These are phyloP conservation scores for Ricordea florida DNA, from an alignment of 92 coral and sea anemone genomes.

Conservation along the genomic window DNA sequence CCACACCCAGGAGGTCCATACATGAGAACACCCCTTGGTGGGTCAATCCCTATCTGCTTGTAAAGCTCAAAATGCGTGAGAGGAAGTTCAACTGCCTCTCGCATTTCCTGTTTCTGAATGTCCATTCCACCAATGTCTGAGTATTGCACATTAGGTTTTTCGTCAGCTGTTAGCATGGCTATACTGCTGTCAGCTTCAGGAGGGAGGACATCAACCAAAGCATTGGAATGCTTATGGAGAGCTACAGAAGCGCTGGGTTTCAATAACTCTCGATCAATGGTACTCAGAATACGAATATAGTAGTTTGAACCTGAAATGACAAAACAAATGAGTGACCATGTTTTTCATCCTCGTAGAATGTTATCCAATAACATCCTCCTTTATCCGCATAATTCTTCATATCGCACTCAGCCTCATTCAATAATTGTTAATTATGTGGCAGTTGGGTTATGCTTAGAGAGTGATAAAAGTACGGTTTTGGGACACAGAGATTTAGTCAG, in stretches of 20 bases:
- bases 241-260: slow-evolving; percentile 99
- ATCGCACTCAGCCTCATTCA: too few species aligned
- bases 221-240: slow-evolving; percentile 99
- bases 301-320: slow-evolving; percentile 83
- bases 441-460: too few species aligned
- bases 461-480: too few species aligned
- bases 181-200: slow-evolving; percentile 99
- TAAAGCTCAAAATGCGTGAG: slow-evolving; percentile 98
- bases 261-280: slow-evolving; percentile 93
- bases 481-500: too few species aligned
- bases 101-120: slow-evolving; percentile 97
- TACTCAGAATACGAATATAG: slow-evolving; percentile 92
- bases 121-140: slow-evolving; percentile 99
- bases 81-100: slow-evolving; percentile 98
- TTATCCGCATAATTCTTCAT: too few species aligned
- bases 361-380: too few species aligned
- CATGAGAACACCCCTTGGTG: slow-evolving; percentile 96
- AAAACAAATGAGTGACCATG: too few species aligned
- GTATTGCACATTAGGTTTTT: slow-evolving; percentile 88
- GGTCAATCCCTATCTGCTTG: slow-evolving; percentile 99
- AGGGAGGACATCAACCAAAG: slow-evolving; percentile 94
- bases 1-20: slow-evolving; percentile 99
- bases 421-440: too few species aligned
- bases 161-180: slow-evolving; percentile 94
- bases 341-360: too few species aligned